Percentiles rank a stretch among this genome's conserved stretches.
Evolutionary conservation across 2,797 vertebrate species (phyloP).

Genomic region (Dryobates pubescens): DNA sequence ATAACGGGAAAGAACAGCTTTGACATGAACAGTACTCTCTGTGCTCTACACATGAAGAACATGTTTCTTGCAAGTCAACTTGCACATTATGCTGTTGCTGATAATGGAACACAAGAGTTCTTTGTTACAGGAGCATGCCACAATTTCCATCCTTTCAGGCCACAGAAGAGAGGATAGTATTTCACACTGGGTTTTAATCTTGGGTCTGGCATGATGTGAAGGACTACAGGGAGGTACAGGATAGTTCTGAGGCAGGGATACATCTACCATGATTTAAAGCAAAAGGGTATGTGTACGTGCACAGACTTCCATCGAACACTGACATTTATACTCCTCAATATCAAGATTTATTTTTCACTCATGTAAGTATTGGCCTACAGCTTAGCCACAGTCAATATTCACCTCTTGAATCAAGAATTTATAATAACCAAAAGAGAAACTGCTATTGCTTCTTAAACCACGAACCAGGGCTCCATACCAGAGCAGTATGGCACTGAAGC

Average conservation of each 20-base stretch:
- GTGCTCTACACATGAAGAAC: not conserved
- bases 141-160: not conserved
- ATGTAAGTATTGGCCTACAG: slow-evolving; percentile 47
- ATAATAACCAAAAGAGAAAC: slow-evolving; percentile 29
- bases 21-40: not conserved
- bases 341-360: slow-evolving; percentile 10
- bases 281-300: not conserved
- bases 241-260: slow-evolving; percentile 14
- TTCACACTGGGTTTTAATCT: not conserved
- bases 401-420: slow-evolving; percentile 42
- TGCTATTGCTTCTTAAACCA: slow-evolving; percentile 16
- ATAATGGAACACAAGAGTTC: not conserved
- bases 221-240: not conserved
- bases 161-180: not conserved
- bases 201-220: not conserved
- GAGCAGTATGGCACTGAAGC: not conserved
- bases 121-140: not conserved
- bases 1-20: not conserved
- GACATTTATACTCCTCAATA: slow-evolving; percentile 19
- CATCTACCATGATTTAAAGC: not conserved
- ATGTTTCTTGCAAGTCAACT: not conserved
- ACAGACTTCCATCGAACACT: not conserved
- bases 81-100: not conserved
- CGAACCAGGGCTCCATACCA: not conserved
- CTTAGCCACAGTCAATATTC: slow-evolving; percentile 48